phyloP scores from a whole-genome alignment of 2,888 invertebrate genomes.

The Tricholauxania praeusta region DNA sequence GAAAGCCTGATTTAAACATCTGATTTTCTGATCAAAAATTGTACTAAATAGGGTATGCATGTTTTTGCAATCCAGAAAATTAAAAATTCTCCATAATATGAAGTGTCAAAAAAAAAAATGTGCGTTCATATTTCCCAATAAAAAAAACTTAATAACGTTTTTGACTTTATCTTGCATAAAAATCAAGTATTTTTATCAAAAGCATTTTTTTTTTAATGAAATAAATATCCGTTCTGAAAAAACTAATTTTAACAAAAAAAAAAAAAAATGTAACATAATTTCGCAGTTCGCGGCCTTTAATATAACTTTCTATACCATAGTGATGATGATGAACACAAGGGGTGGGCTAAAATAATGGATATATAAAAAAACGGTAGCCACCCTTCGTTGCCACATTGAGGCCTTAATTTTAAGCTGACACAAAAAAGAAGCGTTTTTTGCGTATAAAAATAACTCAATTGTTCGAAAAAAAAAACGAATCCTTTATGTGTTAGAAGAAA shows the following conservation, averaged over 20 bases:
- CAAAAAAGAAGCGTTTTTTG: constrained; percentile 45
- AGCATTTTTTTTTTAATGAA: constrained; percentile 48
- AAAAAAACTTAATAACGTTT: constrained; percentile 52
- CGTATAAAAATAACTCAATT: constrained; percentile 65
- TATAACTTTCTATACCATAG: not conserved
- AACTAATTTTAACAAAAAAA: constrained; percentile 35
- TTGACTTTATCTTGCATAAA: constrained; percentile 66
- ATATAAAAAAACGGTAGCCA: constrained; percentile 52
- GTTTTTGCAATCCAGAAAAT: no score
- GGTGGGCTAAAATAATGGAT: constrained; percentile 61
- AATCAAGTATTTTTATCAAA: constrained; percentile 59
- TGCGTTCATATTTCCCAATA: constrained; percentile 6
- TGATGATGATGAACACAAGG: constrained; percentile 52
- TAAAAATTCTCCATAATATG: no score
- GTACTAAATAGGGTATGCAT: no score
- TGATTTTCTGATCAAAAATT: no score
- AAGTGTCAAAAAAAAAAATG: constrained; percentile 5
- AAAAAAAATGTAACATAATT: constrained; percentile 43
- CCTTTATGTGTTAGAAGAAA: constrained; percentile 38
- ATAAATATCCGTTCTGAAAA: constrained; percentile 36
- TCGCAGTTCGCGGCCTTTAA: constrained; percentile 42
- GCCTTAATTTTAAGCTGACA: constrained; percentile 9
- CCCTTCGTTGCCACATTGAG: constrained; percentile 50
- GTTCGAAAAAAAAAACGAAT: constrained; percentile 55
- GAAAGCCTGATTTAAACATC: no score